phyloP scores from a whole-genome alignment of 2,888 invertebrate genomes.

The Mycalesis mineus region DNA sequence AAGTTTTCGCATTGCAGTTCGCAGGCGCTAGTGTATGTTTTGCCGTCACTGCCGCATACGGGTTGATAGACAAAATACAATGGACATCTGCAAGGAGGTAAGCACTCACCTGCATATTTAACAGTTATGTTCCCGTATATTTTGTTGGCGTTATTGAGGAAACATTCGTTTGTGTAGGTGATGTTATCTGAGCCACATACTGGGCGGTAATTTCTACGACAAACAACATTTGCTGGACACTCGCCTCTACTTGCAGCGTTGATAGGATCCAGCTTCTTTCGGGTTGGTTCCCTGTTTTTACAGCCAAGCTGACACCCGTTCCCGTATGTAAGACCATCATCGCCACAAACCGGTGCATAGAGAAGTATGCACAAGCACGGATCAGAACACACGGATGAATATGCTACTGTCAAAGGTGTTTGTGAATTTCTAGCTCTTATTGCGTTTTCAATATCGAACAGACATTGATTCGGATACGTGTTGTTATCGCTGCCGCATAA shows the following conservation, averaged over 20 bases:
- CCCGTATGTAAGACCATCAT: neutral
- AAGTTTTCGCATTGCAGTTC: conserved; percentile 17
- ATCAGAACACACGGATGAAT: neutral
- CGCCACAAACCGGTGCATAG: neutral
- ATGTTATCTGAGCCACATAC: conserved; percentile 21
- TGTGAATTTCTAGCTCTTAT: neutral
- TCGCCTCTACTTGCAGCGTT: neutral
- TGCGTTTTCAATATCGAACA: neutral
- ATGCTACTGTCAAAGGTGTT: neutral
- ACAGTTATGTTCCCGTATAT: conserved; percentile 8
- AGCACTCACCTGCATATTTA: conserved; percentile 31
- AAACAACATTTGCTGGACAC: neutral
- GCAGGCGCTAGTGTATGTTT: conserved; percentile 27
- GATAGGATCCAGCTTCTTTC: neutral
- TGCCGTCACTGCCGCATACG: conserved; percentile 14
- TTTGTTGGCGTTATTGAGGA: conserved; percentile 8
- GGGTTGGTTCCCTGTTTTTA: neutral
- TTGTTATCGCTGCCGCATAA: neutral
- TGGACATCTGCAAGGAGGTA: conserved; percentile 28
- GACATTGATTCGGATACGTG: neutral
- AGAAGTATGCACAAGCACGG: neutral
- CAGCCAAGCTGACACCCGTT: neutral
- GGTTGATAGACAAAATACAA: conserved; percentile 15
- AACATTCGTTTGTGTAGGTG: conserved; percentile 9
- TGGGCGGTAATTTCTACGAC: conserved; percentile 6